Percentiles rank a stretch among this genome's conserved stretches.
These are phyloP conservation scores for Pelosia muscerda DNA, from an alignment of 2,888 invertebrate genomes.

Conservation along the genomic window DNA sequence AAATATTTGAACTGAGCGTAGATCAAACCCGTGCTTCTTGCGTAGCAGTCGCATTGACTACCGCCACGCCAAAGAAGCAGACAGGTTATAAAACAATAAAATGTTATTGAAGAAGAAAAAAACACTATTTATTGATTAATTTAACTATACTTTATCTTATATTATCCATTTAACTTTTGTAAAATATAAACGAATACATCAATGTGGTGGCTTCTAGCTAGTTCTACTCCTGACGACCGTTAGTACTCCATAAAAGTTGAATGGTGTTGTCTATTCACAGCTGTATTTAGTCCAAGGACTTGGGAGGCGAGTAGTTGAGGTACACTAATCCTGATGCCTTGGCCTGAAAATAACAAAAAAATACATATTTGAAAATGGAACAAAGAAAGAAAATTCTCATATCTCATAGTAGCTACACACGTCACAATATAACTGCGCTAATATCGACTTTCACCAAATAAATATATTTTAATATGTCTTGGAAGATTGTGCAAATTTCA, in stretches of 20 bases:
- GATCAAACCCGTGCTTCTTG: too few relatives aligned
- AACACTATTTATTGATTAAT: constrained; percentile 36
- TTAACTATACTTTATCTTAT: constrained; percentile 41
- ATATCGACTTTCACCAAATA: too few relatives aligned
- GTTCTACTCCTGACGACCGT: neutral
- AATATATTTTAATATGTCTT: too few relatives aligned
- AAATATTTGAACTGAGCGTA: too few relatives aligned
- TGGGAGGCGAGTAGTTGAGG: constrained; percentile 89
- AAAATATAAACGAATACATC: constrained; percentile 22
- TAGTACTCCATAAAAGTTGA: constrained; percentile 36
- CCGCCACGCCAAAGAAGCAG: too few relatives aligned
- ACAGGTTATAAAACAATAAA: neutral
- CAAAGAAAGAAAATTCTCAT: too few relatives aligned
- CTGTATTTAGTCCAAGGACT: constrained; percentile 81
- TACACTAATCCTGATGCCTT: constrained; percentile 88
- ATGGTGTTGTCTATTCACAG: constrained; percentile 20
- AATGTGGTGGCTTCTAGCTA: constrained; percentile 12
- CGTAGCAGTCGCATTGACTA: too few relatives aligned
- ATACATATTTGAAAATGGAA: neutral
- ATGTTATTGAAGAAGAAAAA: constrained; percentile 14
- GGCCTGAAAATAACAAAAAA: constrained; percentile 76
- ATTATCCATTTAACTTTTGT: constrained; percentile 44
- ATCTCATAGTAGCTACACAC: too few relatives aligned
- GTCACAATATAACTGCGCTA: too few relatives aligned
- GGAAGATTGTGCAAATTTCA: too few relatives aligned